Percentiles rank a stretch among this genome's conserved stretches.
Evolutionary conservation across 2,797 vertebrate species (phyloP).

Genomic region (Rhodeus uyekii): DNA sequence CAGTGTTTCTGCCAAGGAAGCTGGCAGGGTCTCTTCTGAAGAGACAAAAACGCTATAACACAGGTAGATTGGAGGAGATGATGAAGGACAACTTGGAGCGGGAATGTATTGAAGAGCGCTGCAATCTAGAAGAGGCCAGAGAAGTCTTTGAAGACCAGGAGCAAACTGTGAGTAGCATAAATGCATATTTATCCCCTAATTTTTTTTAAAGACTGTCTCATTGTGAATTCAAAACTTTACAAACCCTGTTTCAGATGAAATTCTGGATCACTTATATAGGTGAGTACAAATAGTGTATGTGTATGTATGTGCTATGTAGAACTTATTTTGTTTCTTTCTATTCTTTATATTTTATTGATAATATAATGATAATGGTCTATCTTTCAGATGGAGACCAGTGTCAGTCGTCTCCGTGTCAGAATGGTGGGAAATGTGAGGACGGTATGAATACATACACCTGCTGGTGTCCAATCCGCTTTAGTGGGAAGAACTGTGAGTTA

Average conservation of each 20-base stretch:
- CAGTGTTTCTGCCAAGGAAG: conserved; percentile 80
- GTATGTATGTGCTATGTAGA: background rate
- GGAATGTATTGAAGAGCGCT: conserved; percentile 90
- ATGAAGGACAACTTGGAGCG: conserved; percentile 84
- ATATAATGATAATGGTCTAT: background rate
- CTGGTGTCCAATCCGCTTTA: conserved; percentile 83
- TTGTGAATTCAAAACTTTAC: background rate
- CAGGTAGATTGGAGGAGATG: conserved; percentile 83
- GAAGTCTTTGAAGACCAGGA: conserved; percentile 90
- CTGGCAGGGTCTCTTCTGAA: conserved; percentile 76
- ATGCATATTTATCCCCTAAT: background rate
- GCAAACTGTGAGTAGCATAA: conserved; percentile 77
- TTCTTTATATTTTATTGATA: background rate
- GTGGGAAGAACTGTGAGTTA: conserved; percentile 92
- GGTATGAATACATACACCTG: conserved; percentile 83
- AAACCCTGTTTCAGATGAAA: conserved; percentile 75
- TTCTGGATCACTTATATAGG: conserved; percentile 90
- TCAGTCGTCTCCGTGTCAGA: conserved; percentile 84
- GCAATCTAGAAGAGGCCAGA: conserved; percentile 87
- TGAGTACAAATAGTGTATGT: conserved; percentile 75
- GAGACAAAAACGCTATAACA: conserved; percentile 83
- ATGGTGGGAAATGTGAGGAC: conserved; percentile 84
- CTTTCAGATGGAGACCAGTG: conserved; percentile 91
- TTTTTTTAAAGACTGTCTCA: background rate
- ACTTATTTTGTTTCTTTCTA: background rate